A percentile compares a stretch with the other conserved stretches of the same genome.
Conservation (phyloP, 2,888 invertebrate species). For the Mythimna impura region DNA sequence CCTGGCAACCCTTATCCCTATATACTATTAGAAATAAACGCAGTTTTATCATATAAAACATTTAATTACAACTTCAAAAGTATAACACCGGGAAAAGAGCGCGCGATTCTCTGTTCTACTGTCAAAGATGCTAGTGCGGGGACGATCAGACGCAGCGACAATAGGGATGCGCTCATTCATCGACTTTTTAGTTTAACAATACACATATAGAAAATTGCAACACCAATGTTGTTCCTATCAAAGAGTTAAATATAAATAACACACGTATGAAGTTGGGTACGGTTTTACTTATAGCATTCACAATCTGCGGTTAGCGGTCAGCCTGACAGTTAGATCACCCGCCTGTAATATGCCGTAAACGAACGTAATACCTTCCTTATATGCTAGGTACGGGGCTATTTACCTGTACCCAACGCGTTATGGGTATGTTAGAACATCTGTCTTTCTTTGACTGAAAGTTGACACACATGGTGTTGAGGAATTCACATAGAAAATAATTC, state of each 20-base stretch:
- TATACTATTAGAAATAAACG: too few species aligned
- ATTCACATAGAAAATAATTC: neutral
- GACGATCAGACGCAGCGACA: too few species aligned
- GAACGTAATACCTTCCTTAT: constrained; percentile 73
- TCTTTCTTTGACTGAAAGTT: neutral
- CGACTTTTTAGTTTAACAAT: neutral
- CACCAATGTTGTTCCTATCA: constrained; percentile 21
- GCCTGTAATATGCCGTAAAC: constrained; percentile 66
- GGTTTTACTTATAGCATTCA: constrained; percentile 55
- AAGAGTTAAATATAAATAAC: constrained; percentile 52
- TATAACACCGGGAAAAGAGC: too few species aligned
- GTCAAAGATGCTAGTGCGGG: too few species aligned
- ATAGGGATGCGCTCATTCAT: too few species aligned
- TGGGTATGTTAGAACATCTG: constrained; percentile 1
- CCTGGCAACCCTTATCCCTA: too few species aligned
- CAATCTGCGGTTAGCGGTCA: constrained; percentile 67
- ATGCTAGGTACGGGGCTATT: constrained; percentile 33
- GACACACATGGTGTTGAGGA: neutral
- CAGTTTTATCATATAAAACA: too few species aligned
- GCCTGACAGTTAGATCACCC: constrained; percentile 68
- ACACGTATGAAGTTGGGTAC: constrained; percentile 53
- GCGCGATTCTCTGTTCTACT: too few species aligned
- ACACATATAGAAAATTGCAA: neutral
- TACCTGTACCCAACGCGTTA: neutral
- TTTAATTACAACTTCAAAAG: too few species aligned